These are phyloP conservation scores for Chloropsis cyanopogon DNA, from an alignment of 2,113 vertebrate species.

Conservation along the genomic window DNA sequence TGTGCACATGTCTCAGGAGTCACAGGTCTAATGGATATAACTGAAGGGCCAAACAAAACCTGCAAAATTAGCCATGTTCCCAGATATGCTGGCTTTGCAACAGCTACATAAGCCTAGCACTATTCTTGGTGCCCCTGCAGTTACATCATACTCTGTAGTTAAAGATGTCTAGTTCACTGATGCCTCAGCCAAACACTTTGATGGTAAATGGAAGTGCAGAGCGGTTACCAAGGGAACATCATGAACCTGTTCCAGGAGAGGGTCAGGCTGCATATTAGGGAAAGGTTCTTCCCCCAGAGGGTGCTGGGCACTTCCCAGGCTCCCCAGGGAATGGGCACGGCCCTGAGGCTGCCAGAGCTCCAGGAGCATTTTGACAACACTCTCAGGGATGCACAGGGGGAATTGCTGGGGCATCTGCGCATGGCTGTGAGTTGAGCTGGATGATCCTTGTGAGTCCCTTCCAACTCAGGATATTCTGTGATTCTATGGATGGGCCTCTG, in stretches of 20 bases:
- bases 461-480: neutral
- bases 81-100: neutral
- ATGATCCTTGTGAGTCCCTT: neutral
- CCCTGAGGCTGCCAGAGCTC: neutral
- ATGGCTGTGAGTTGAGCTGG: neutral
- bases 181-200: neutral
- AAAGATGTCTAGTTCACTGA: neutral
- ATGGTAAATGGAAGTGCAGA: neutral
- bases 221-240: neutral
- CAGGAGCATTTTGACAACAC: rapidly evolving
- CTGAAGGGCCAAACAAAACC: neutral
- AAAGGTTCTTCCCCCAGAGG: neutral
- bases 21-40: neutral
- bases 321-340: neutral
- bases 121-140: neutral
- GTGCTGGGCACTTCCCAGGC: neutral
- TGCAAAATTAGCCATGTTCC: neutral
- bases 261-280: neutral
- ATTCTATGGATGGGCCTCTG: neutral
- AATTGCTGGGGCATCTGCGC: neutral
- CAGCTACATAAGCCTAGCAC: neutral
- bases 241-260: neutral
- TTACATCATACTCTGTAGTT: neutral
- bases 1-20: neutral
- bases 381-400: neutral